Base-by-base conservation (phyloP, 2,888 invertebrate genomes). In the Anoncus sp. region DNA sequence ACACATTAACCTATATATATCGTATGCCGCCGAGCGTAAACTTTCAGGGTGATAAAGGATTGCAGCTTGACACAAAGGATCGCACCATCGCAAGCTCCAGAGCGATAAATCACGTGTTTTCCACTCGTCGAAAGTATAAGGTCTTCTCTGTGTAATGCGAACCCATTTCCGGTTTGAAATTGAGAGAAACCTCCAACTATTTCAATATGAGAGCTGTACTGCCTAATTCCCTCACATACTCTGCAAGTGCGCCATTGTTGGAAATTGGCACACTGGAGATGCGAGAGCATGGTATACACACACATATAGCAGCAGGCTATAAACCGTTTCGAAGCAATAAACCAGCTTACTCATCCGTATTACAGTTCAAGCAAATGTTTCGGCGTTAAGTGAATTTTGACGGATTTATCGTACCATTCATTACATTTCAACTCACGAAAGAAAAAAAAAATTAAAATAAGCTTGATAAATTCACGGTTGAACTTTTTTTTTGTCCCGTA, bases 291-390 rank as follows among this genome's bases (percentile, higher is more conserved):
- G n/a, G 53, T 60, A 16, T 49, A 63, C 31, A 66, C n/a, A n/a
- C n/a, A n/a, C n/a, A n/a, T n/a, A n/a, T n/a, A n/a, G n/a, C 60
- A 35, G 40, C 55, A 31, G 24, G 55, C 66, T 43, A 67, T 55
- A n/a, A n/a, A 62, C 45, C 35, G 62, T 59, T 59, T 38, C 55
- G 57, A 72, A 72, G 55, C 79, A 72, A 75, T 79, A 79, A 76
- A 72, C 71, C 71, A 63, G 70, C 67, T 72, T 72, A 67, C 75
- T 72, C 76, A 62, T 71, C 75, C 79, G 71, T 55, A 55, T 69
- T 69, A 63, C 57, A 20, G 16, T 53, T 57, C 57, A 20, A 72
- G 35, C 53, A 66, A 63, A 62, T 62, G 71, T 66, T 63, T 51
- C 63, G 49, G 57, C 62, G 63, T 40, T 72, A 72, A 75, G 55